A percentile compares a stretch with the other conserved stretches of the same genome.
phyloP scores from a whole-genome alignment of 2,888 invertebrate genomes.

The Epinotia ramella region DNA sequence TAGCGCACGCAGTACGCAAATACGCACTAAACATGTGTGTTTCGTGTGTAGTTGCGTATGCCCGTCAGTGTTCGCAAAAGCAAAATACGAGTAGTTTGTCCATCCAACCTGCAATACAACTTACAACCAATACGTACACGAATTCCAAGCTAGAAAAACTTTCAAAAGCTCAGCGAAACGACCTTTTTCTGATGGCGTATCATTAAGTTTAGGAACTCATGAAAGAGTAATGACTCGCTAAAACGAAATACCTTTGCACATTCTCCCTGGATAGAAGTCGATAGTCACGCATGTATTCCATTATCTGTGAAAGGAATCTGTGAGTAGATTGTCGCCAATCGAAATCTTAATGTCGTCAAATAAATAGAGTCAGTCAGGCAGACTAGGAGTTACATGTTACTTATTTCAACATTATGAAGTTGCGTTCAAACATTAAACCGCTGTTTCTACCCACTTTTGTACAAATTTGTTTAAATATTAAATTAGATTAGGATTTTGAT shows the following conservation, averaged over 20 bases:
- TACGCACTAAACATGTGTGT: no score
- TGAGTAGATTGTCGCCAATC: slow-evolving; percentile 22
- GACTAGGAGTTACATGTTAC: background rate
- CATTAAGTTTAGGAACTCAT: slow-evolving; percentile 42
- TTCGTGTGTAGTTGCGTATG: no score
- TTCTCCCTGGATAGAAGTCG: slow-evolving; percentile 43
- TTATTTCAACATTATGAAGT: no score
- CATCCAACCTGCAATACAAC: no score
- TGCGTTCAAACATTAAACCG: no score
- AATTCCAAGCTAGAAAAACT: background rate
- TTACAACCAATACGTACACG: background rate
- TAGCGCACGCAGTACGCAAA: no score
- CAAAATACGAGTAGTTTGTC: no score
- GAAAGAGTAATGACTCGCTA: slow-evolving; percentile 45
- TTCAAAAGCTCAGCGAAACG: slow-evolving; percentile 22
- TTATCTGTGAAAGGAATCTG: slow-evolving; percentile 41
- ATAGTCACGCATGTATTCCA: slow-evolving; percentile 44
- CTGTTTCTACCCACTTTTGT: no score
- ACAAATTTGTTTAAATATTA: no score
- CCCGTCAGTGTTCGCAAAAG: no score
- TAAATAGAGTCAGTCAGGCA: background rate
- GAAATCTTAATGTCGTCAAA: background rate
- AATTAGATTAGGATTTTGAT: no score
- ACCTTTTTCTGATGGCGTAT: slow-evolving; percentile 36
- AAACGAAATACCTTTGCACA: slow-evolving; percentile 43